A percentile compares a stretch with the other conserved stretches of the same genome.
These are phyloP conservation scores for Lacerta viridis DNA, from an alignment of 2,797 vertebrate species.

Conservation along the genomic window DNA sequence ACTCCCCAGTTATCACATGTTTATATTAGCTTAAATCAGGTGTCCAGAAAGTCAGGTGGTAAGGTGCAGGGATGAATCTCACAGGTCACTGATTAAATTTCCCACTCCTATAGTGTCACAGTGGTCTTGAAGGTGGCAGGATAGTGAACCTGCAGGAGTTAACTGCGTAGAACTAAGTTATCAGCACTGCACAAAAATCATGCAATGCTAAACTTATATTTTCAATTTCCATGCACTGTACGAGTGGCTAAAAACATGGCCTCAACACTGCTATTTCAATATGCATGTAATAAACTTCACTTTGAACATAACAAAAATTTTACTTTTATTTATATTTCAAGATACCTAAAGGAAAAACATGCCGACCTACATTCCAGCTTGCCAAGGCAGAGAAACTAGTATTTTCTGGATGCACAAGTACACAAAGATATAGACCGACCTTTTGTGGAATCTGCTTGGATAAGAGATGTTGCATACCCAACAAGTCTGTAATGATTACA, in stretches of 20 bases:
- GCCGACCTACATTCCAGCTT: slow-evolving; percentile 89
- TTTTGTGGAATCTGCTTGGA: slow-evolving; percentile 93
- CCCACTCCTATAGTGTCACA: background rate
- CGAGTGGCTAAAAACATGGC: slow-evolving; percentile 1
- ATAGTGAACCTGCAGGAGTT: background rate
- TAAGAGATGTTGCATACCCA: slow-evolving; percentile 93
- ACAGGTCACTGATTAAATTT: background rate
- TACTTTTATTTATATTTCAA: slow-evolving; percentile 71
- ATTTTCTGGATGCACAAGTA: slow-evolving; percentile 92
- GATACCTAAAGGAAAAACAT: slow-evolving; percentile 91
- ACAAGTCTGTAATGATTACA: slow-evolving; percentile 88
- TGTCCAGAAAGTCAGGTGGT: background rate
- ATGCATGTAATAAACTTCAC: background rate
- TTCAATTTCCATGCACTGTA: too few species aligned
- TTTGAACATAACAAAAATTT: background rate
- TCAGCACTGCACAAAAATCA: background rate
- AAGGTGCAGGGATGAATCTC: background rate
- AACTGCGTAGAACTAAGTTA: background rate
- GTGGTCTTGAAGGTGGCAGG: background rate
- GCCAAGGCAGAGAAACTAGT: slow-evolving; percentile 87
- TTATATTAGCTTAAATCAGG: background rate
- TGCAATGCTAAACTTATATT: background rate
- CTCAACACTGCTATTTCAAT: slow-evolving; percentile 14
- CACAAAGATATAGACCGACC: slow-evolving; percentile 86
- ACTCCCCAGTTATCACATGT: background rate